phyloP scores from a whole-genome alignment of 2,797 vertebrate species.

The Pipistrellus pipistrellus region DNA sequence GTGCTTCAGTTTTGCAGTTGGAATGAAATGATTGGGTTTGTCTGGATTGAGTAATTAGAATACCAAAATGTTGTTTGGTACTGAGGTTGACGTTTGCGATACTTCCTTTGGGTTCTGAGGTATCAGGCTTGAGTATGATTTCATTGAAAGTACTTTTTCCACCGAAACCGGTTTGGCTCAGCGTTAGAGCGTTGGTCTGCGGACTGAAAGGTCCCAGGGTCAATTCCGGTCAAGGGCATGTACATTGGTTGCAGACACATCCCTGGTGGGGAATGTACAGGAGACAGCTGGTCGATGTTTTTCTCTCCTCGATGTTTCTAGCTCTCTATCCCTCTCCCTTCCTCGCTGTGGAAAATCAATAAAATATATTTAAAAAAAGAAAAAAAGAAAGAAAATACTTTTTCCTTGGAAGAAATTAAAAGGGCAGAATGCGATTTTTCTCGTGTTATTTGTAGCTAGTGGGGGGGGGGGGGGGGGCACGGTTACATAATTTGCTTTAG shows the following conservation, averaged over 20 bases:
- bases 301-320: no score
- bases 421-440: background rate
- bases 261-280: no score
- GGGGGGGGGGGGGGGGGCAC: no score
- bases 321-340: no score
- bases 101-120: background rate
- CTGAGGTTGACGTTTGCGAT: background rate
- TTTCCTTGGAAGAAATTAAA: constrained; percentile 49
- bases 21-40: background rate
- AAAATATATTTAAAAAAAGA: no score
- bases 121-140: background rate
- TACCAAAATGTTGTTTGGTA: background rate
- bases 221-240: no score
- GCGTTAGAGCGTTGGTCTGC: no score
- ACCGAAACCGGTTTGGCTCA: no score
- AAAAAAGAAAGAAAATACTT: background rate
- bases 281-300: no score
- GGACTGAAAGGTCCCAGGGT: no score
- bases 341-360: no score
- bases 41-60: constrained; percentile 41
- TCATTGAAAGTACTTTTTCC: constrained; percentile 9
- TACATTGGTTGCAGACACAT: no score
- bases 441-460: background rate
- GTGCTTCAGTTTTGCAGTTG: background rate
- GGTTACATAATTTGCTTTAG: background rate